A percentile compares a stretch with the other conserved stretches of the same genome.
Conservation (phyloP, 2,113 vertebrate species). For the Podarcis cretensis region DNA sequence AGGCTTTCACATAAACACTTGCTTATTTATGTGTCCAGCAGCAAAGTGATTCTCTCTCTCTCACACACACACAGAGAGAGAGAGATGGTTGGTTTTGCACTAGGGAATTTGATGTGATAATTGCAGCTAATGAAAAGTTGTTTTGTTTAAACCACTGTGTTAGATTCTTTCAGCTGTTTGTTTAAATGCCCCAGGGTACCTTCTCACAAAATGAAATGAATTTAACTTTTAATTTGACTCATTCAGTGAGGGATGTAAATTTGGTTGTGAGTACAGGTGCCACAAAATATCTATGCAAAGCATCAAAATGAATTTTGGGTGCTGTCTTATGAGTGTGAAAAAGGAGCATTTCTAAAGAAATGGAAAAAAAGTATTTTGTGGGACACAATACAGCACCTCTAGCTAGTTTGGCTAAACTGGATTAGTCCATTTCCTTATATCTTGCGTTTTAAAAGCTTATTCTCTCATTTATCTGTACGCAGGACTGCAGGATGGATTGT, state of each 20-base stretch:
- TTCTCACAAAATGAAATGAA: neutral
- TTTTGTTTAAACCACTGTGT: neutral
- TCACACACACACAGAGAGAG: no score
- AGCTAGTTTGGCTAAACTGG: neutral
- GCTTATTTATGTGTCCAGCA: neutral
- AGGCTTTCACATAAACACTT: neutral
- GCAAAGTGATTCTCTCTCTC: no score
- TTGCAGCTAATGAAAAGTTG: neutral
- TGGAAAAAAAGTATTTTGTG: neutral
- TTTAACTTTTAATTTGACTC: neutral
- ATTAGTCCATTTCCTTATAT: no score
- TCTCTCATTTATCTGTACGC: slow-evolving; percentile 19
- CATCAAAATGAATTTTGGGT: neutral
- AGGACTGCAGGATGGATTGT: slow-evolving; percentile 69
- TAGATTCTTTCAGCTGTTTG: neutral
- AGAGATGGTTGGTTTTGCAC: neutral
- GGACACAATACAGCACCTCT: neutral
- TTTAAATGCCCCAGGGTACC: neutral
- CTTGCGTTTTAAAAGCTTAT: neutral
- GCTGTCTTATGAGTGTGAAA: neutral
- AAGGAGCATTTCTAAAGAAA: neutral
- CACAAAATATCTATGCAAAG: neutral
- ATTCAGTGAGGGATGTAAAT: neutral
- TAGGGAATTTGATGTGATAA: neutral
- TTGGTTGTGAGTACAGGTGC: neutral